Conservation (phyloP, 2,113 vertebrate species). For the Falcunculus frontatus region DNA sequence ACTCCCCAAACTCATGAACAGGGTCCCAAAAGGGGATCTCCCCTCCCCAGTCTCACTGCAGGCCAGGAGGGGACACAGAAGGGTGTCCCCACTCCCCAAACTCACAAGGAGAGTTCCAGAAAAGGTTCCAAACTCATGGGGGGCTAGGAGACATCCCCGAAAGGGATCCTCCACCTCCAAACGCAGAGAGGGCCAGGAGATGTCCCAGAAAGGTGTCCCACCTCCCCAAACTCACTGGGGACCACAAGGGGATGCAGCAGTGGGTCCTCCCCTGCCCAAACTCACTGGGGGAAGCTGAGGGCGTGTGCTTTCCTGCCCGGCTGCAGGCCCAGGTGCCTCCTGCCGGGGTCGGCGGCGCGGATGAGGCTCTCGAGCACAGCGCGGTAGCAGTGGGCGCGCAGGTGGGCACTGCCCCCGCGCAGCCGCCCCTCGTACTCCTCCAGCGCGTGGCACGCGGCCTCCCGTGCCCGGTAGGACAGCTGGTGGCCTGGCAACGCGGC, state of each 20-base stretch:
- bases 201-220: neutral
- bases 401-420: conserved; percentile 20
- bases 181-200: too few relatives aligned
- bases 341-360: conserved; percentile 60
- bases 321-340: conserved; percentile 81
- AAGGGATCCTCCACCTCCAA: too few relatives aligned
- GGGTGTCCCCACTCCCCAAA: neutral
- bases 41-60: neutral
- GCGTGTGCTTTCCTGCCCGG: conserved; percentile 79
- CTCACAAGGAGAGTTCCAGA: neutral
- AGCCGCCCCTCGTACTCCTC: conserved; percentile 81
- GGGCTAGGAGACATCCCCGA: neutral
- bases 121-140: rapidly evolving
- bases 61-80: neutral
- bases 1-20: rapidly evolving
- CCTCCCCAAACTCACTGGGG: conserved; percentile 72
- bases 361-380: conserved; percentile 84
- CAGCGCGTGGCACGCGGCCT: conserved; percentile 87
- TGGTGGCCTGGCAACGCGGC: conserved; percentile 65
- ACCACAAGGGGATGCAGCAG: neutral
- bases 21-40: neutral
- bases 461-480: conserved; percentile 87
- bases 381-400: conserved; percentile 85
- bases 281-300: conserved; percentile 86
- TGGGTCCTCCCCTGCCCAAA: rapidly evolving